Evolutionary conservation across 2,113 vertebrate species (phyloP).

Genomic region (Hypocryptadius cinnamomeus): DNA sequence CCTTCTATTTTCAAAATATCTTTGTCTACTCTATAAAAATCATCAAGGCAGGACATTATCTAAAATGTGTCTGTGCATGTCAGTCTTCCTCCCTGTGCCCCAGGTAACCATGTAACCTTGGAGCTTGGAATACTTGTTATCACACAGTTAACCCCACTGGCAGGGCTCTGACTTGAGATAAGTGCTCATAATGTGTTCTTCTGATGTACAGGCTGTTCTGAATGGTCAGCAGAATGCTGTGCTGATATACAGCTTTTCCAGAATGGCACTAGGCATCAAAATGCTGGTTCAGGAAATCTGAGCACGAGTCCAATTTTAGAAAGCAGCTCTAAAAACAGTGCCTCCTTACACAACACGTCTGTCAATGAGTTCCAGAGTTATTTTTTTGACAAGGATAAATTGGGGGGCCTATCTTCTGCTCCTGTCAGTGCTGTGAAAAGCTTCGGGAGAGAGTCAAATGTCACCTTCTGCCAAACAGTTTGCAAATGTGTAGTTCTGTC

Average conservation of each 20-base stretch:
- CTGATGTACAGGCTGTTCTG: background rate
- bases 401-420: background rate
- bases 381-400: slow-evolving; percentile 4
- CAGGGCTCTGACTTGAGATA: background rate
- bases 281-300: slow-evolving; percentile 23
- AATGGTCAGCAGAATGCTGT: background rate
- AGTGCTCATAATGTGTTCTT: background rate
- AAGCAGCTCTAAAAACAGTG: background rate
- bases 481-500: background rate
- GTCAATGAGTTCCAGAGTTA: background rate
- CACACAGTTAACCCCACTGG: background rate
- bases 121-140: background rate
- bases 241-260: background rate
- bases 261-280: background rate
- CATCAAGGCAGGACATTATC: background rate
- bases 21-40: background rate
- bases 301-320: background rate
- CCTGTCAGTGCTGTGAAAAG: background rate
- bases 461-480: slow-evolving; percentile 17
- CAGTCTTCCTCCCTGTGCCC: background rate
- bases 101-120: background rate
- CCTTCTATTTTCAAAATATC: background rate
- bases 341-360: background rate
- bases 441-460: background rate
- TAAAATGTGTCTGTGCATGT: background rate